phyloP scores from a whole-genome alignment of 2,797 vertebrate genomes.

The Danionella dracula region DNA sequence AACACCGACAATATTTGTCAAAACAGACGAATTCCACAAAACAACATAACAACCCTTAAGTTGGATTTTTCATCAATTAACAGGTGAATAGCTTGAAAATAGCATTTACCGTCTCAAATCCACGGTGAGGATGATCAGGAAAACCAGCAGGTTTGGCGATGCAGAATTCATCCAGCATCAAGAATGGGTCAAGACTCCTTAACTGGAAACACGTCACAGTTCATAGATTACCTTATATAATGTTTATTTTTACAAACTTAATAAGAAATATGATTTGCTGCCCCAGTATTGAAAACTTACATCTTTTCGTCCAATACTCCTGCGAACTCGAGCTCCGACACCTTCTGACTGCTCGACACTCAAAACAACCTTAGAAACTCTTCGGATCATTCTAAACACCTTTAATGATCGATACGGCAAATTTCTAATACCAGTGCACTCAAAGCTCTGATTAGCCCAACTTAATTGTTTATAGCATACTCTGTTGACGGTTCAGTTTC shows the following conservation, averaged over 20 bases:
- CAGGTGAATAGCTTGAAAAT: no score
- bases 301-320: constrained; percentile 71
- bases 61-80: no score
- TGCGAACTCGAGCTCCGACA: constrained; percentile 65
- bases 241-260: no score
- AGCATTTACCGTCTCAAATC: constrained; percentile 84
- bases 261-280: no score
- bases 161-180: constrained; percentile 82
- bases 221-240: neutral
- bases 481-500: neutral
- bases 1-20: no score
- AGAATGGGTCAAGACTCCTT: constrained; percentile 79
- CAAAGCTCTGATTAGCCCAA: no score
- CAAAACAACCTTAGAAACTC: constrained; percentile 56
- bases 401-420: neutral
- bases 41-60: no score
- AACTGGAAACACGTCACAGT: constrained; percentile 58
- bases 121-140: constrained; percentile 83
- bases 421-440: neutral
- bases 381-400: constrained; percentile 51
- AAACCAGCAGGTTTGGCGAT: constrained; percentile 77
- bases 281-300: constrained; percentile 53
- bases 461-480: neutral
- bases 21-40: no score
- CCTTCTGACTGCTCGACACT: constrained; percentile 72